Conservation (phyloP, 2,113 vertebrate genomes). For the Ctenomys sociabilis region DNA sequence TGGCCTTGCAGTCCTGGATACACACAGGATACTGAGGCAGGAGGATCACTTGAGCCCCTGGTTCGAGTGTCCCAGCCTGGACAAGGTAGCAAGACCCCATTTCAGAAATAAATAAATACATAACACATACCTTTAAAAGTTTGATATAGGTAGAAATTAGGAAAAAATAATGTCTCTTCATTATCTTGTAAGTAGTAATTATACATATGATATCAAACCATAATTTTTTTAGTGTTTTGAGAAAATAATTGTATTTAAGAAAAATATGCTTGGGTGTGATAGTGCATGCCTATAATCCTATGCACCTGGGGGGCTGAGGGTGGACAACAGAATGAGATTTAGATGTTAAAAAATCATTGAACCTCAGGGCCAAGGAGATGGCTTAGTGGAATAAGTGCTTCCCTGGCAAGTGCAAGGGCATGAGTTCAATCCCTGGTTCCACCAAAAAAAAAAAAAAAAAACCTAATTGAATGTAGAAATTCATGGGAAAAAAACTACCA, state of each 20-base stretch:
- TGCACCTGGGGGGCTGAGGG: neutral
- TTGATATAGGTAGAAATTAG: neutral
- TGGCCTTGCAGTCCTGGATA: neutral
- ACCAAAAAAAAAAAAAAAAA: no score
- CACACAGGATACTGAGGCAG: neutral
- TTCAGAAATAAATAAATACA: neutral
- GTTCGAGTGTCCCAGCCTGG: neutral
- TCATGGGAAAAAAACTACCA: neutral
- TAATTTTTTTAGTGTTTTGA: slow-evolving; percentile 17
- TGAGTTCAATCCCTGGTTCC: no score
- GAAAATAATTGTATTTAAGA: neutral
- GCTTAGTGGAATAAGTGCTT: no score
- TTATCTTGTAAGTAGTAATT: neutral
- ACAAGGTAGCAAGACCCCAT: neutral
- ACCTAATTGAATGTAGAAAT: neutral
- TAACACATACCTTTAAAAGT: neutral
- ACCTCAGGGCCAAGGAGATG: no score
- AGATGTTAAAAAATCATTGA: neutral
- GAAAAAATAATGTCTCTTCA: neutral
- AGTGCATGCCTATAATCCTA: neutral
- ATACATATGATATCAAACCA: neutral
- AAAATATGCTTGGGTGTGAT: neutral
- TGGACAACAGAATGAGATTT: neutral
- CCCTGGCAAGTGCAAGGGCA: no score
- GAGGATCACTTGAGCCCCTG: neutral